Evolutionary conservation across 2,113 vertebrate species (phyloP).

Genomic region (Oncorhynchus keta): DNA sequence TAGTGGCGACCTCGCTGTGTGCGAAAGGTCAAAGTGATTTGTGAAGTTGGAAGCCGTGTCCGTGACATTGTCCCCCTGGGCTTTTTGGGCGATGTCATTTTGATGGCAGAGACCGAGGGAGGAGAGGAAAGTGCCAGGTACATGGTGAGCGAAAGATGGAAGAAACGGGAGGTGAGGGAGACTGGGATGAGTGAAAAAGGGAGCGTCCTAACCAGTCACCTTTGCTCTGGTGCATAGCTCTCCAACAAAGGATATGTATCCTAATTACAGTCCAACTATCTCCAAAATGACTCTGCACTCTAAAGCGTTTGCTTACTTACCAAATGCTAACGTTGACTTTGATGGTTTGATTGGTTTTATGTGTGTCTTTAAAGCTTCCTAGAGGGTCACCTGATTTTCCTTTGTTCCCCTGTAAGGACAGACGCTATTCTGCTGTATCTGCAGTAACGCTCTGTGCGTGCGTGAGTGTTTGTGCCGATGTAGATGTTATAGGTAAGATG

Average conservation of each 20-base stretch:
- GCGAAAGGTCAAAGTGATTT: constrained; percentile 62
- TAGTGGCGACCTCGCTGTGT: constrained; percentile 33
- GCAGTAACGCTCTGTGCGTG: constrained; percentile 35
- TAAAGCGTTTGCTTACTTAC: background rate
- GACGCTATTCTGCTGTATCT: constrained; percentile 53
- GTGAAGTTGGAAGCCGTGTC: constrained; percentile 50
- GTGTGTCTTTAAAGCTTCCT: constrained; percentile 14
- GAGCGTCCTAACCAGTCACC: background rate
- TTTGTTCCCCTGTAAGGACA: constrained; percentile 25
- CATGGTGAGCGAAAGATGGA: background rate
- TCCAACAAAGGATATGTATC: too few relatives aligned
- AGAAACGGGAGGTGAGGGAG: background rate
- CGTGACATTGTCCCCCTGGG: constrained; percentile 2
- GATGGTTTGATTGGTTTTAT: constrained; percentile 34
- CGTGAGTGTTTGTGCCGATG: background rate
- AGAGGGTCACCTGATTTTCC: constrained; percentile 40
- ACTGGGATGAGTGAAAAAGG: constrained; percentile 12
- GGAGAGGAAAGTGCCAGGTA: background rate
- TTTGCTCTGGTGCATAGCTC: too few relatives aligned
- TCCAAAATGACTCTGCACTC: background rate
- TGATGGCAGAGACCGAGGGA: background rate
- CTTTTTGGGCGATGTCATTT: constrained; percentile 32
- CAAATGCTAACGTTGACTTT: constrained; percentile 16
- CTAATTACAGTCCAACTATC: too few relatives aligned
- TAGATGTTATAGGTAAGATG: background rate